phyloP scores from a whole-genome alignment of 2,113 vertebrate genomes.

The Brachyhypopomus occidentalis region DNA sequence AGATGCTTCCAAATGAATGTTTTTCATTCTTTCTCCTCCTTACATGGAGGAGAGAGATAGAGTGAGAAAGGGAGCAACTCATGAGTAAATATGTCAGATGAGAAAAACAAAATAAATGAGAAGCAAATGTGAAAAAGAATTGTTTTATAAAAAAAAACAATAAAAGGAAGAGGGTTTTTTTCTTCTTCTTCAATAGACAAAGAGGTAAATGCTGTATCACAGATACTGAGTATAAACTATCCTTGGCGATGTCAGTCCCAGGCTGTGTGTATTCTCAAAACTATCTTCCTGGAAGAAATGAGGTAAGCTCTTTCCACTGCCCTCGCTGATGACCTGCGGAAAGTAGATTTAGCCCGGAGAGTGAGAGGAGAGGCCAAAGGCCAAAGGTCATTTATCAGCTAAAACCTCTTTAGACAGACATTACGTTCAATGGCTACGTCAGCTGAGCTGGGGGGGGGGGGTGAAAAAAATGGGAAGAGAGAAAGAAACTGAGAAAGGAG shows the following conservation, averaged over 20 bases:
- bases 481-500: neutral
- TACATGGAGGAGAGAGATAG: neutral
- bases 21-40: neutral
- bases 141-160: slow-evolving; percentile 5
- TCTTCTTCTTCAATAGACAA: slow-evolving; percentile 20
- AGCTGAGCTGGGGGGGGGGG: neutral
- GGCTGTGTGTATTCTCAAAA: slow-evolving; percentile 8
- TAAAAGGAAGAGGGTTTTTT: slow-evolving; percentile 21
- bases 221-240: slow-evolving; percentile 9
- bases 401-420: slow-evolving; percentile 34
- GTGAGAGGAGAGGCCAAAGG: slow-evolving; percentile 6
- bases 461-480: neutral
- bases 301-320: neutral
- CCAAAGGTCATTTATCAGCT: slow-evolving; percentile 16
- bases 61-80: neutral
- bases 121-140: slow-evolving; percentile 3
- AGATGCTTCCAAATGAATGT: slow-evolving; percentile 1
- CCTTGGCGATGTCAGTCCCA: neutral
- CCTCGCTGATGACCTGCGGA: neutral
- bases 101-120: slow-evolving; percentile 27
- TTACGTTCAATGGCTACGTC: slow-evolving; percentile 29
- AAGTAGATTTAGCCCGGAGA: neutral
- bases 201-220: slow-evolving; percentile 21
- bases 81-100: neutral
- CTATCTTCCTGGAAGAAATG: slow-evolving; percentile 1